These are phyloP conservation scores for Podilymbus podiceps DNA, from an alignment of 2,113 vertebrate genomes.

Conservation along the genomic window DNA sequence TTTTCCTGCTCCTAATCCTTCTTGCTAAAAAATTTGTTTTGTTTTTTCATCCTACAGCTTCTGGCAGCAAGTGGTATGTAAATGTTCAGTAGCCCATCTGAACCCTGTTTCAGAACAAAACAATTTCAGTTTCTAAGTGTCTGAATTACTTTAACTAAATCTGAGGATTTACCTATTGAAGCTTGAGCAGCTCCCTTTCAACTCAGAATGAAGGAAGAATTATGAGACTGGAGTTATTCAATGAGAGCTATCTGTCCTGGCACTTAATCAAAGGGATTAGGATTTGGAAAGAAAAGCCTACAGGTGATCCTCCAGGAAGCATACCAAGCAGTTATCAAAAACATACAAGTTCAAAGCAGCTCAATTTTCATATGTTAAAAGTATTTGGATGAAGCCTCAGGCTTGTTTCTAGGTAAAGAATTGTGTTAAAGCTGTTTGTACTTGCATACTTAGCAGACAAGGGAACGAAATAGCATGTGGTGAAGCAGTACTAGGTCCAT, in stretches of 20 bases:
- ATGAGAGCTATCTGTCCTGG: slow-evolving; percentile 93
- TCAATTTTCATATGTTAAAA: slow-evolving; percentile 97
- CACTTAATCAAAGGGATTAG: slow-evolving; percentile 99
- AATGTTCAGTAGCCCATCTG: slow-evolving; percentile 76
- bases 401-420: slow-evolving; percentile 89
- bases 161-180: slow-evolving; percentile 82
- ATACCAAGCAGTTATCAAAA: slow-evolving; percentile 99
- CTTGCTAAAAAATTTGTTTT: slow-evolving; percentile 45
- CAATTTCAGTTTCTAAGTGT: slow-evolving; percentile 81
- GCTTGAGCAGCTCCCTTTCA: slow-evolving; percentile 83
- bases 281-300: slow-evolving; percentile 93
- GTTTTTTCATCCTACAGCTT: slow-evolving; percentile 47
- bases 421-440: slow-evolving; percentile 89
- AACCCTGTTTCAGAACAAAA: slow-evolving; percentile 81
- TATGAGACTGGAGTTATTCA: slow-evolving; percentile 85
- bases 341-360: slow-evolving; percentile 98
- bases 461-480: slow-evolving; percentile 68
- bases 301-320: slow-evolving; percentile 99
- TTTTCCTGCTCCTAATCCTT: slow-evolving; percentile 45
- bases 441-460: slow-evolving; percentile 81
- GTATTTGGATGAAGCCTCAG: slow-evolving; percentile 88
- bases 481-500: slow-evolving; percentile 68
- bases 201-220: slow-evolving; percentile 84
- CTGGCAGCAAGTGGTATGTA: slow-evolving; percentile 70
- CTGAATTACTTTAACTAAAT: slow-evolving; percentile 78